Conservation (phyloP, 2,888 invertebrate genomes). For the Ochropleura plecta region DNA sequence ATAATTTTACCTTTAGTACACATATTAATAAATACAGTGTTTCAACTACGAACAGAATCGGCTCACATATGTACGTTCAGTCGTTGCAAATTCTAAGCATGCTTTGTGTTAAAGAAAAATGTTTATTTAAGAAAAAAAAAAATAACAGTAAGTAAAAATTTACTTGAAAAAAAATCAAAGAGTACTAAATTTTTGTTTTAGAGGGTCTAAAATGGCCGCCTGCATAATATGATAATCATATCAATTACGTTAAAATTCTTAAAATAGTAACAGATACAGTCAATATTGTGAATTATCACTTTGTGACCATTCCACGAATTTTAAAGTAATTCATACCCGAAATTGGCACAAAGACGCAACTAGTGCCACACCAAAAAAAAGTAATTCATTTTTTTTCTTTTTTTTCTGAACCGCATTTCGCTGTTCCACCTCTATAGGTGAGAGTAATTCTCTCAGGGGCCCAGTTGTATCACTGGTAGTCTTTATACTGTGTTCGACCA, state of each 20-base stretch:
- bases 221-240: too few relatives aligned
- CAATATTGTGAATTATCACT: too few relatives aligned
- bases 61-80: background rate
- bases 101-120: background rate
- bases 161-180: too few relatives aligned
- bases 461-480: background rate
- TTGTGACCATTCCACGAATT: too few relatives aligned
- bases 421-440: background rate
- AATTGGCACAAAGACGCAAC: too few relatives aligned
- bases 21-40: background rate
- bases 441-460: background rate
- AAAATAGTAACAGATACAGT: too few relatives aligned
- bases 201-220: too few relatives aligned
- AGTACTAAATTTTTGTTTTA: too few relatives aligned
- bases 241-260: too few relatives aligned
- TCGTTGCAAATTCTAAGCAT: background rate
- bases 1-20: conserved; percentile 59
- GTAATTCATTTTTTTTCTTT: background rate
- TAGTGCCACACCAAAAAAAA: too few relatives aligned
- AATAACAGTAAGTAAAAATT: background rate
- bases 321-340: too few relatives aligned
- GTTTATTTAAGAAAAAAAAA: background rate
- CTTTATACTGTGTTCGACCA: background rate
- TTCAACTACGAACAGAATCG: background rate
- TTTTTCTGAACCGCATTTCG: background rate